Evolutionary conservation across 2,888 invertebrate species (phyloP), one percentile per base, ranked within the genome.

Genomic region (Pomacea canaliculata): DNA sequence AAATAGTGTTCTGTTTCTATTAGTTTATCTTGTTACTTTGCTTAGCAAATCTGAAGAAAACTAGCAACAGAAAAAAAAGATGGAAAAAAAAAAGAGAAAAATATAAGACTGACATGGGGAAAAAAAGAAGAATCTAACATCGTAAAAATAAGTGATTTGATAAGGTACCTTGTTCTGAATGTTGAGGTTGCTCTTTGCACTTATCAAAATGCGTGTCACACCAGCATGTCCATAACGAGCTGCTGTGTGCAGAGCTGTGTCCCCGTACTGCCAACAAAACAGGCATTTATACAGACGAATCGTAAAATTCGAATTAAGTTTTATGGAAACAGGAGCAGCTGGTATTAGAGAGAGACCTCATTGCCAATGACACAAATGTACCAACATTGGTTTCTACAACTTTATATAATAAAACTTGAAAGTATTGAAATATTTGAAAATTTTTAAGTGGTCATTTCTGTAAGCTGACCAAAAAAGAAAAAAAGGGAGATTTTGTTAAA

Each of bases 141-240:
- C 3, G 37, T 37, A 37, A 37, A 37, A 37, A 37, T 3, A 5
- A 37, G 37, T 5, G 37, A 0, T 37, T 37, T 37, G 3, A 23
- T 5, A 37, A 56, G 51, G 3, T 10, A 56, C 94, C 92, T 97
- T 96, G 91, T 98, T 98, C 87, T 96, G 95, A 86, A 96, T 96
- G 78, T 96, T 95, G 74, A 96, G 94, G 84, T 94, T 93, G 90
- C 96, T 95, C 84, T 95, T 93, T 0, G 97, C 98, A 62, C 97
- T 97, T 83, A 98, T 94, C 74, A 98, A 93, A 85, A 98, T 97
- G 75, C 98, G 93, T 0, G 97, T 96, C 79, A 97, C 98, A 5
- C 98, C 98, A 0, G 97, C 97, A 92, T 98, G 98, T 0, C 98
- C 98, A 91, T 98, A 98, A 46, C 98, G 93, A 9, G 97, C 96